These are phyloP conservation scores for Cydia fagiglandana DNA, from an alignment of 1,140 invertebrate species.

Conservation along the genomic window DNA sequence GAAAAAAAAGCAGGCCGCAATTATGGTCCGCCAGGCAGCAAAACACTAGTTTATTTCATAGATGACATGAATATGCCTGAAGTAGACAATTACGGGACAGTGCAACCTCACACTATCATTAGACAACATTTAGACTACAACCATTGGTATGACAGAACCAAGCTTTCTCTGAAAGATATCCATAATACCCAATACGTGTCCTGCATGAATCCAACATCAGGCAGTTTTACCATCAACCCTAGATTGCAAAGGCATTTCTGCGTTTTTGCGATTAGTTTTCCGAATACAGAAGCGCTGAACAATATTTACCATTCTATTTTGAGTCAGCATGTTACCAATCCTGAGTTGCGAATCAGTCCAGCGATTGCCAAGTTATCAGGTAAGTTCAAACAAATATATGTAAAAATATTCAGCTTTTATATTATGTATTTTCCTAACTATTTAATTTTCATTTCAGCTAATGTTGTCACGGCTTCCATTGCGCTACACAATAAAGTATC, in stretches of 20 bases:
- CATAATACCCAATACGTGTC: constrained; percentile 98
- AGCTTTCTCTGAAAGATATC: constrained; percentile 95
- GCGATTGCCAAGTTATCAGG: constrained; percentile 81
- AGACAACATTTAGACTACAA: constrained; percentile 97
- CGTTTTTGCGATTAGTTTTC: constrained; percentile 96
- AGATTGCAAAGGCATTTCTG: constrained; percentile 96
- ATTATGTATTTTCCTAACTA: not conserved
- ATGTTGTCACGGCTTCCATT: constrained; percentile 90
- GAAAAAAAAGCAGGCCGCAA: constrained; percentile 98
- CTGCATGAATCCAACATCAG: constrained; percentile 98
- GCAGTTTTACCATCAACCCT: constrained; percentile 97
- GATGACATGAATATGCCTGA: constrained; percentile 99
- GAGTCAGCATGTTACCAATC: constrained; percentile 90
- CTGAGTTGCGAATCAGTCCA: constrained; percentile 87
- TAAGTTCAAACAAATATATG: constrained; percentile 43
- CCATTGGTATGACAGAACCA: constrained; percentile 96
- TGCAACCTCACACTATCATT: constrained; percentile 97
- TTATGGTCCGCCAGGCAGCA: constrained; percentile 96
- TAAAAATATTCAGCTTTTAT: not conserved
- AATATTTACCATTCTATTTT: constrained; percentile 94
- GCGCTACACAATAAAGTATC: constrained; percentile 91
- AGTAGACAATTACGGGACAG: constrained; percentile 96
- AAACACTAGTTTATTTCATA: constrained; percentile 97
- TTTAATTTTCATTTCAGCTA: constrained; percentile 71
- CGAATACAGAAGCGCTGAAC: constrained; percentile 90